Base-by-base conservation (phyloP, 2,888 invertebrate species). In the Epinotia bilunana region DNA sequence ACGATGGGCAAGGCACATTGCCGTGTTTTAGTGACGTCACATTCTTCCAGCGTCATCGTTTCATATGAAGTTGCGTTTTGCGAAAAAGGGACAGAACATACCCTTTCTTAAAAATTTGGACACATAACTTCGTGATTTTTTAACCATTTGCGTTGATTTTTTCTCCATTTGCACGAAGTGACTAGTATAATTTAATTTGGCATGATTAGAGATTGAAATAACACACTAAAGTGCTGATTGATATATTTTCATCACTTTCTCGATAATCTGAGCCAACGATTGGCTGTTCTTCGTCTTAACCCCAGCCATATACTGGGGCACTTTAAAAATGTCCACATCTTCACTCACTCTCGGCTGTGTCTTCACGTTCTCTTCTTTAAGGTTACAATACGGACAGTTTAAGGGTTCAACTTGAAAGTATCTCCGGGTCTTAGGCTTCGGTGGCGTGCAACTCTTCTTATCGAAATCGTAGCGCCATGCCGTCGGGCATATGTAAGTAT, bases 181-280 rank as follows among this genome's bases (percentile, higher is more conserved):
- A 39, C 39, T 39, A 39, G 39, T 7, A 7, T 33, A 39, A 39
- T 39, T 39, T 39, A 39, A 39, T 39, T 39, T 39, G 39, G 39
- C 9, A 39, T 9, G 39, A 7, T 9, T 39, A 4, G 9, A 39
- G 9, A 39, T 3, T 13, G 3, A 39, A 61, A 33, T 39, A 33
- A 61, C 2, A 63, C 9, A 46, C 63, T 46, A 63, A n/a, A 23
- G 3, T 4, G n/a, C 20, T 6, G 3, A 23, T 2, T 0, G n/a
- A 69, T 58, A 69, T 60, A 69, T 16, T 46, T 46, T 60, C 58
- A 69, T 16, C 16, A 69, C 23, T 13, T 60, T 58, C 3, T 69
- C 12, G 28, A 69, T 69, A n/a, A 69, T 20, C 16, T 60, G 23
- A 1, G 9, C 46, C 5, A 60, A 11, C 11, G 69, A 58, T 1